These are phyloP conservation scores for Diaphora mendica DNA, from an alignment of 2,888 invertebrate species.

Conservation along the genomic window DNA sequence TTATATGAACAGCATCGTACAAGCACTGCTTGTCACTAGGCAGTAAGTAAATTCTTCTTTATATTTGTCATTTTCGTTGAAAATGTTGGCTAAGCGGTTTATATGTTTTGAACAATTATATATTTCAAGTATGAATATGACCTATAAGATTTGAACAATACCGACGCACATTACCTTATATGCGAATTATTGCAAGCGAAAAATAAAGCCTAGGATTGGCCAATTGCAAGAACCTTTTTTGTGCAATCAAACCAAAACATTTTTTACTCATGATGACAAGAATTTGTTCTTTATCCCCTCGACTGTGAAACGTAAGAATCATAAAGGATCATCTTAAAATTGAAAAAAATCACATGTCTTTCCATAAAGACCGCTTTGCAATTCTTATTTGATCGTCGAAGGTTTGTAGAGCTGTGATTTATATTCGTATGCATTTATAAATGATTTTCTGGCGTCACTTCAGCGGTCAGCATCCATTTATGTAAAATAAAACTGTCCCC, in stretches of 20 bases:
- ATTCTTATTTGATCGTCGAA: slow-evolving; percentile 38
- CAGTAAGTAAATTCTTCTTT: slow-evolving; percentile 81
- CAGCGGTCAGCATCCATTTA: slow-evolving; percentile 22
- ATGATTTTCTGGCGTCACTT: slow-evolving; percentile 31
- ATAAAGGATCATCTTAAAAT: not conserved
- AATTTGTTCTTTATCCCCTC: slow-evolving; percentile 1
- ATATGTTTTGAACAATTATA: not conserved
- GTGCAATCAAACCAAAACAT: not conserved
- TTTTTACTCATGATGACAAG: not conserved
- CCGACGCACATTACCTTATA: not conserved
- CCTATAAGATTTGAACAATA: not conserved
- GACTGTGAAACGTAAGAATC: too few relatives aligned
- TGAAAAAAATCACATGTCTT: slow-evolving; percentile 14
- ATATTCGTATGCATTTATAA: slow-evolving; percentile 43
- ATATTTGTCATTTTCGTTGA: not conserved
- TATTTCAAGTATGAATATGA: not conserved
- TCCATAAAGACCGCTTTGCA: slow-evolving; percentile 30
- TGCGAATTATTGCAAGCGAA: slow-evolving; percentile 2
- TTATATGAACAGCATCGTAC: slow-evolving; percentile 95
- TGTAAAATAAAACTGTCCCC: slow-evolving; percentile 28
- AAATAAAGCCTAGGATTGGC: not conserved
- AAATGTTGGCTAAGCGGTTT: not conserved
- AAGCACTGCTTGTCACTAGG: slow-evolving; percentile 93
- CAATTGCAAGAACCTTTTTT: not conserved
- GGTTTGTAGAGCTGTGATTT: slow-evolving; percentile 34